phyloP scores from a whole-genome alignment of 1,140 invertebrate genomes.

The Cardiocondyla obscurior region DNA sequence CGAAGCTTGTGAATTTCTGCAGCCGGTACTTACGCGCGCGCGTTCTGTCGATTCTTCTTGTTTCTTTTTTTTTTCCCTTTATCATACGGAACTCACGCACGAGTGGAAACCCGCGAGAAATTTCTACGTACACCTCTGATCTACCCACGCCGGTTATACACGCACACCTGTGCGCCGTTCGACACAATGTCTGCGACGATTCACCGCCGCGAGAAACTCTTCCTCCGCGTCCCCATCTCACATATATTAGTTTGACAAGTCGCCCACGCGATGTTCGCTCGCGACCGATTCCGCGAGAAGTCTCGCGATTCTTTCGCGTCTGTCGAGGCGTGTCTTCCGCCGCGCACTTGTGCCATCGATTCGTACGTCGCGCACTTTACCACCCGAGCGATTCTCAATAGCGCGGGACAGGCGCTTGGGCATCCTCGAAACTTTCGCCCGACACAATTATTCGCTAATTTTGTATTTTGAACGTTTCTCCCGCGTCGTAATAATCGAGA shows the following conservation, averaged over 20 bases:
- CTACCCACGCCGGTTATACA: constrained; percentile 45
- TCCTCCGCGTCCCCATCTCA: background rate
- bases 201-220: background rate
- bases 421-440: background rate
- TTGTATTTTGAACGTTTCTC: background rate
- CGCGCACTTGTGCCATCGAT: background rate
- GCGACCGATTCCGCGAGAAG: background rate
- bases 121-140: constrained; percentile 28
- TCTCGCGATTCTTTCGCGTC: constrained; percentile 23
- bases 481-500: background rate
- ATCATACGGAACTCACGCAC: background rate
- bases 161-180: constrained; percentile 43
- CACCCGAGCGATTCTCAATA: background rate
- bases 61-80: background rate
- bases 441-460: background rate
- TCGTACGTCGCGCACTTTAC: constrained; percentile 20
- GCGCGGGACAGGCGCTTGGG: background rate
- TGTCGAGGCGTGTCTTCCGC: background rate
- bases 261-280: background rate
- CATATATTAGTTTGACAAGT: constrained; percentile 49
- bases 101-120: background rate
- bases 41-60: background rate
- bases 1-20: constrained; percentile 20
- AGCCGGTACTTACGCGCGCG: background rate
- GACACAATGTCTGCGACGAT: constrained; percentile 10